A percentile compares a stretch with the other conserved stretches of the same genome.
Evolutionary conservation across 2,888 invertebrate species (phyloP).

Genomic region (Microplitis manilae): DNA sequence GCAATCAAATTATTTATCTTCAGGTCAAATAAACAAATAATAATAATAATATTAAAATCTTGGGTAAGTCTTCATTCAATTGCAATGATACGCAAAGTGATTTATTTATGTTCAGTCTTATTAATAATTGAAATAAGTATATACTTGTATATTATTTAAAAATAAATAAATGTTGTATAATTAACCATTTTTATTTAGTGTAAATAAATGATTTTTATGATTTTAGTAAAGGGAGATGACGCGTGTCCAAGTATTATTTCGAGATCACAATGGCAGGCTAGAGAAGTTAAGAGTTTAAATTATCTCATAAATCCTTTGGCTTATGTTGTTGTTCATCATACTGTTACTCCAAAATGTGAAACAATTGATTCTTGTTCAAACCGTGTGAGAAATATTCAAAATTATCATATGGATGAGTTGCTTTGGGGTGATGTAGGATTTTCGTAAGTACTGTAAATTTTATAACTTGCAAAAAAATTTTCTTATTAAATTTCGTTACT

Average conservation of each 20-base stretch:
- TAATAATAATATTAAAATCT: not conserved
- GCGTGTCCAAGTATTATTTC: constrained; percentile 74
- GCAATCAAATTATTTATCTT: not conserved
- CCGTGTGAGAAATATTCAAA: constrained; percentile 72
- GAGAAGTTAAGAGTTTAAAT: constrained; percentile 59
- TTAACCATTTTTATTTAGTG: not conserved
- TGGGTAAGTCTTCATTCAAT: not conserved
- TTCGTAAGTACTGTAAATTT: constrained; percentile 73
- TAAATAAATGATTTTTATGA: not conserved
- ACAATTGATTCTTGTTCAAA: constrained; percentile 71
- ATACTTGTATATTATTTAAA: not conserved
- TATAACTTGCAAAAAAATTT: not conserved
- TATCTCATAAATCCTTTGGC: constrained; percentile 75
- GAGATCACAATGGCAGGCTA: constrained; percentile 77
- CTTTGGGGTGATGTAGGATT: constrained; percentile 76
- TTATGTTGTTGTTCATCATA: constrained; percentile 76
- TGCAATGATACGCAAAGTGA: not conserved
- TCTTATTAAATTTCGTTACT: not conserved
- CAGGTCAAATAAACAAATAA: not conserved
- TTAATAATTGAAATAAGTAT: not conserved
- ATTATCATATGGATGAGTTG: constrained; percentile 73
- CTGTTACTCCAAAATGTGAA: constrained; percentile 73
- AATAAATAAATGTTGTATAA: not conserved
- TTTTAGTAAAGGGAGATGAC: constrained; percentile 32
- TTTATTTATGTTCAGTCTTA: not conserved